Conservation (phyloP, 2,797 vertebrate species). For the Pteropus rufus region DNA sequence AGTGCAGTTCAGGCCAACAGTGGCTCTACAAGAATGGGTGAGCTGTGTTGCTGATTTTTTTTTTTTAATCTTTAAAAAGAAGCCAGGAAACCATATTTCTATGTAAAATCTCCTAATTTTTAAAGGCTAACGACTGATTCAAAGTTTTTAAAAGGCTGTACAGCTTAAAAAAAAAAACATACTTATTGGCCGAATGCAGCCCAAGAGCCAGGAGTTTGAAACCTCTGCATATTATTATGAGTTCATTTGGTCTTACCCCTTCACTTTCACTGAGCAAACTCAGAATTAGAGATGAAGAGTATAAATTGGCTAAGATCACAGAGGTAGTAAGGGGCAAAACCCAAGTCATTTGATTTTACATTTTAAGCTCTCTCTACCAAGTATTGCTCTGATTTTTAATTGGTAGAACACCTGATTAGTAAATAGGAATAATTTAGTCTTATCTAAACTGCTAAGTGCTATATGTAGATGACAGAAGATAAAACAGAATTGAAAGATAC, state of each 20-base stretch:
- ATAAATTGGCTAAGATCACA: not conserved
- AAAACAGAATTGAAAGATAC: not conserved
- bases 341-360: not conserved
- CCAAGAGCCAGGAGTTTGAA: not conserved
- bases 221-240: not conserved
- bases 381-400: not conserved
- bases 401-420: not conserved
- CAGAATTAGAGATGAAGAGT: not conserved
- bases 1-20: not conserved
- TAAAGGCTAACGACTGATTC: not conserved
- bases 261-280: not conserved
- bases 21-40: not conserved
- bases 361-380: not conserved
- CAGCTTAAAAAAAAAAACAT: not conserved
- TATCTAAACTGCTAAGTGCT: not conserved
- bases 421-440: not conserved
- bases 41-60: not conserved
- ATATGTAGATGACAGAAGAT: not conserved
- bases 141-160: not conserved
- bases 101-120: not conserved
- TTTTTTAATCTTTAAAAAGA: not conserved
- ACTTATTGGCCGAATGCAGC: not conserved
- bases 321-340: not conserved
- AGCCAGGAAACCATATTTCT: not conserved
- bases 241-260: not conserved